Percentiles rank a stretch among this genome's conserved stretches.
Conservation (phyloP, 2,797 vertebrate genomes). For the Myotis myotis region DNA sequence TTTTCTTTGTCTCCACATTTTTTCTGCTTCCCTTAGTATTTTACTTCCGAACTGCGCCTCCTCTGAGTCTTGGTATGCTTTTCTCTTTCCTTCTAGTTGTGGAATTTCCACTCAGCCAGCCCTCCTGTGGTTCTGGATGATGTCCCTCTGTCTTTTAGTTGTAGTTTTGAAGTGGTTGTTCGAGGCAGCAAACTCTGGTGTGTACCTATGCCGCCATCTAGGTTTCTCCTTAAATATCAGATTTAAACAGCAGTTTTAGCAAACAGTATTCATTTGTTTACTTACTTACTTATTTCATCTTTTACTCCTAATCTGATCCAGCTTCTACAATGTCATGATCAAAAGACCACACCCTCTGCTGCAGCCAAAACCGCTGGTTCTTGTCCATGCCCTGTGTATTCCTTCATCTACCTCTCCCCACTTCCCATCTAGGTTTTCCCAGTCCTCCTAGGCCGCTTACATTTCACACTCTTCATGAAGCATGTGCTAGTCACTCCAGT, state of each 20-base stretch:
- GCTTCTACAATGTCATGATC: not conserved
- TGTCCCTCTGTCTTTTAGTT: no score
- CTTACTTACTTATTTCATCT: not conserved
- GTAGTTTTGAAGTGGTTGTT: no score
- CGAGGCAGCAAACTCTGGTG: no score
- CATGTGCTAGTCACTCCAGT: not conserved
- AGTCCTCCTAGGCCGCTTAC: not conserved
- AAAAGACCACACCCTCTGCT: not conserved
- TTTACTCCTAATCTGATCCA: not conserved
- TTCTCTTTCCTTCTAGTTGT: no score
- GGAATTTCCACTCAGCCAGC: no score
- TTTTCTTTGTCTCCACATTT: no score
- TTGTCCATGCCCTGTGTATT: not conserved
- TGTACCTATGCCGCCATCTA: no score
- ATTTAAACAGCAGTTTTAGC: not conserved
- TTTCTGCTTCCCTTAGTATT: no score
- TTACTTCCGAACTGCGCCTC: no score
- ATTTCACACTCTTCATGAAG: not conserved
- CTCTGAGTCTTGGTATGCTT: no score
- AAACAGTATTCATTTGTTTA: not conserved
- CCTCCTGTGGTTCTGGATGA: no score
- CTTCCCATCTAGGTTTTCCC: not conserved
- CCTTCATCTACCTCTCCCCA: not conserved
- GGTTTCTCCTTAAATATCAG: not conserved
- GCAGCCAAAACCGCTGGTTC: not conserved